Evolutionary conservation across 1,140 invertebrate species (phyloP).

Genomic region (Drosophila neocordata): DNA sequence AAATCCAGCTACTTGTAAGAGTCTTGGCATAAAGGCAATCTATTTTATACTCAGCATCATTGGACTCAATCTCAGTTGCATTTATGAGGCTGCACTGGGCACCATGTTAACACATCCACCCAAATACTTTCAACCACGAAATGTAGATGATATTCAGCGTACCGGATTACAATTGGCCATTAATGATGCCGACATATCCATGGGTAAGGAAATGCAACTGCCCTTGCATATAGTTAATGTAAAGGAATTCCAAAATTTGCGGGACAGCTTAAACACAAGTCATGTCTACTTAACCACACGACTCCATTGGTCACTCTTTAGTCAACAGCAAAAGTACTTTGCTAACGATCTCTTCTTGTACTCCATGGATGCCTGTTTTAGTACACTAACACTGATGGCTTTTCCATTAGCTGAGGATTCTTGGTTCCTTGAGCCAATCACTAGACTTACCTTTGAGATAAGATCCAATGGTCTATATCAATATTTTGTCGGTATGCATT

Average conservation of each 20-base stretch:
- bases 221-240: slow-evolving; percentile 27
- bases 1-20: neutral
- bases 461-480: slow-evolving; percentile 55
- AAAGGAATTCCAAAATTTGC: slow-evolving; percentile 35
- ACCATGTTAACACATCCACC: slow-evolving; percentile 63
- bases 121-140: slow-evolving; percentile 50
- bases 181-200: slow-evolving; percentile 14
- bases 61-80: slow-evolving; percentile 55
- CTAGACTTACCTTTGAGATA: slow-evolving; percentile 44
- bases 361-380: slow-evolving; percentile 56
- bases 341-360: slow-evolving; percentile 51
- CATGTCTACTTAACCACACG: slow-evolving; percentile 56
- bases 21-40: slow-evolving; percentile 17
- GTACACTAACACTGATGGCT: slow-evolving; percentile 35
- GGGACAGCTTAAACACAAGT: slow-evolving; percentile 50
- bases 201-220: neutral
- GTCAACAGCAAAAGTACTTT: slow-evolving; percentile 62
- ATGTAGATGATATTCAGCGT: slow-evolving; percentile 39
- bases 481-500: slow-evolving; percentile 58
- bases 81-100: slow-evolving; percentile 56
- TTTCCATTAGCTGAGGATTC: slow-evolving; percentile 46
- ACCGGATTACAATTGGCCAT: slow-evolving; percentile 22
- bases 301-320: slow-evolving; percentile 55
- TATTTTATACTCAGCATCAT: slow-evolving; percentile 51
- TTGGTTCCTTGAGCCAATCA: slow-evolving; percentile 50